Base-by-base conservation (phyloP, 1,140 invertebrate species). In the Dinothrombium tinctorium region DNA sequence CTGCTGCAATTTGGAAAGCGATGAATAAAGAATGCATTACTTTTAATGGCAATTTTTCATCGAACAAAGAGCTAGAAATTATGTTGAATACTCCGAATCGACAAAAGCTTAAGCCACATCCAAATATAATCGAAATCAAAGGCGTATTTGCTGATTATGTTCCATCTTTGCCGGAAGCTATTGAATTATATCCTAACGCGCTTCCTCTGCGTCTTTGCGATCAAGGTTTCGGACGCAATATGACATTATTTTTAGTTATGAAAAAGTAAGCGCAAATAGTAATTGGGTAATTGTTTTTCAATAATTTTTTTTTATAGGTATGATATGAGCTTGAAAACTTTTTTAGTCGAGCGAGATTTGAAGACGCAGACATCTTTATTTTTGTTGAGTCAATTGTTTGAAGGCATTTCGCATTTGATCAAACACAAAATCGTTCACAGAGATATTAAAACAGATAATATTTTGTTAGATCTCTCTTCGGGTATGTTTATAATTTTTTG, bases 231-330 rank as follows among this genome's bases (percentile, higher is more conserved):
- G 81, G 80, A 1, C 64, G 79, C 33, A 89, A 84, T 51, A 82
- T 79, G 74, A 82, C 77, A 24, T 55, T 86, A 22, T 87, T 82
- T 62, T 55, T 86, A 22, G 58, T 86, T 0, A 86, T 86, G 81
- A 83, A 83, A 60, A 73, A 71, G 69, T 82, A 62, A 50, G 51
- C 37, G 42, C 33, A 67, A 69, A 49, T 60, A 73, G 15, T 77
- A 69, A 53, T 47, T 80, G 29, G 52, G 56, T 1, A 57, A 58
- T 28, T 55, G 56, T 21, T 53, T 60, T 24, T 41, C n/a, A n/a
- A n/a, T n/a, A n/a, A n/a, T n/a, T n/a, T n/a, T n/a, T n/a, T n/a
- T n/a, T n/a, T n/a, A n/a, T n/a, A n/a, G n/a, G n/a, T n/a, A n/a
- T n/a, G n/a, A n/a, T n/a, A n/a, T n/a, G n/a, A n/a, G n/a, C n/a